phyloP scores from a whole-genome alignment of 2,113 vertebrate genomes.

The Cinclus mexicanus region DNA sequence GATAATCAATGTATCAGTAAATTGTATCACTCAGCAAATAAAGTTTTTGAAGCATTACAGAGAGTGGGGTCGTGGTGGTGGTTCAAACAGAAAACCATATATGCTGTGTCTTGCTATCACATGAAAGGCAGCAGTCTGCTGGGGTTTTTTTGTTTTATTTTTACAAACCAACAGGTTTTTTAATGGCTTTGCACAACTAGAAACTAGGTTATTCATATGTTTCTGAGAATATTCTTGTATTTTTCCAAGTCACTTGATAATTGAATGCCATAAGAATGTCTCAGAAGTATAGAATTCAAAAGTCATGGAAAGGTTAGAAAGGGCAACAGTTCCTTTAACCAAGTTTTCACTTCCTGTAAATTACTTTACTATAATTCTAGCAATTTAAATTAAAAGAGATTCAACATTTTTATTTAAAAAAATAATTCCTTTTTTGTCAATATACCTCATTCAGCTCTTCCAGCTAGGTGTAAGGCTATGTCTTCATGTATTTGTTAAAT shows the following conservation, averaged over 20 bases:
- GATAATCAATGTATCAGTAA: background rate
- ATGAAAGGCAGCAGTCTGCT: background rate
- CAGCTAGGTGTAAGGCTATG: background rate
- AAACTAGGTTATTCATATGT: background rate
- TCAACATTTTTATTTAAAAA: background rate
- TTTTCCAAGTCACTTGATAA: background rate
- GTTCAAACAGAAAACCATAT: background rate
- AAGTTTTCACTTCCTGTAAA: background rate
- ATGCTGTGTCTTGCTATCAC: background rate
- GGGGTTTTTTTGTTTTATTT: background rate
- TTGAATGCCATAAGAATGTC: background rate
- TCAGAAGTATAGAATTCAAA: background rate
- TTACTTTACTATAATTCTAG: background rate
- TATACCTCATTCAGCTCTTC: background rate
- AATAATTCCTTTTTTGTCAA: background rate
- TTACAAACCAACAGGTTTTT: background rate
- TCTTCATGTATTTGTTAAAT: background rate
- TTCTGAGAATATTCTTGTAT: background rate
- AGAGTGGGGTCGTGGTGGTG: background rate
- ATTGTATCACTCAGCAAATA: background rate
- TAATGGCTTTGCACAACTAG: background rate
- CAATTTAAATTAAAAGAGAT: background rate
- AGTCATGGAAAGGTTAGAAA: background rate
- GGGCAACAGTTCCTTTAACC: background rate
- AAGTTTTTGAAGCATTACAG: background rate